phyloP scores from a whole-genome alignment of 1,140 invertebrate genomes.

The Conus betulinus region DNA sequence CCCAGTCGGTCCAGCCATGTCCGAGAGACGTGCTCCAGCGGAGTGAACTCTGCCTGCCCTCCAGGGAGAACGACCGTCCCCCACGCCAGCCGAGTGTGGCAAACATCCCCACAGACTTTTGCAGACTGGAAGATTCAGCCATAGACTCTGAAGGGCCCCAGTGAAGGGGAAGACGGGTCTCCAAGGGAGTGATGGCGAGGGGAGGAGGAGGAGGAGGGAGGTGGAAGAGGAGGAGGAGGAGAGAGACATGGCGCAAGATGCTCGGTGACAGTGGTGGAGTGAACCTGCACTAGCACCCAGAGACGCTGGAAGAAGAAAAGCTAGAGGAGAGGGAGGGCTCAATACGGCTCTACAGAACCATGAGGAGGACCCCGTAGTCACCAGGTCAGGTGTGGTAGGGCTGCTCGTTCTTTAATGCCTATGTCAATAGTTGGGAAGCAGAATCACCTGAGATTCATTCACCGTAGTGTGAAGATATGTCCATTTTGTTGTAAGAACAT shows the following conservation, averaged over 20 bases:
- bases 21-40: background rate
- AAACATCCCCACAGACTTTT: background rate
- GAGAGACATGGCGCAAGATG: slow-evolving; percentile 24
- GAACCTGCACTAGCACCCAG: background rate
- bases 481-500: no score
- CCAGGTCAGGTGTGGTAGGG: background rate
- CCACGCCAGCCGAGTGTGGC: background rate
- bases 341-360: background rate
- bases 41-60: background rate
- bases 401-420: background rate
- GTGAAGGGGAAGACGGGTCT: slow-evolving; percentile 49
- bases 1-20: background rate
- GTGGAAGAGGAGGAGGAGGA: slow-evolving; percentile 37
- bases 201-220: slow-evolving; percentile 35
- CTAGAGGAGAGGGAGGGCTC: background rate
- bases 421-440: background rate
- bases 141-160: slow-evolving; percentile 59
- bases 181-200: slow-evolving; percentile 2
- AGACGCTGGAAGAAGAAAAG: background rate
- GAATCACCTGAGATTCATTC: background rate
- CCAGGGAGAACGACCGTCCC: background rate
- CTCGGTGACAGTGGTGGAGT: background rate
- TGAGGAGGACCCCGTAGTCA: background rate
- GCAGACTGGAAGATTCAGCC: slow-evolving; percentile 22
- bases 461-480: no score